These are phyloP conservation scores for Zaprionus bogoriensis DNA, from an alignment of 2,888 invertebrate genomes.

Conservation along the genomic window DNA sequence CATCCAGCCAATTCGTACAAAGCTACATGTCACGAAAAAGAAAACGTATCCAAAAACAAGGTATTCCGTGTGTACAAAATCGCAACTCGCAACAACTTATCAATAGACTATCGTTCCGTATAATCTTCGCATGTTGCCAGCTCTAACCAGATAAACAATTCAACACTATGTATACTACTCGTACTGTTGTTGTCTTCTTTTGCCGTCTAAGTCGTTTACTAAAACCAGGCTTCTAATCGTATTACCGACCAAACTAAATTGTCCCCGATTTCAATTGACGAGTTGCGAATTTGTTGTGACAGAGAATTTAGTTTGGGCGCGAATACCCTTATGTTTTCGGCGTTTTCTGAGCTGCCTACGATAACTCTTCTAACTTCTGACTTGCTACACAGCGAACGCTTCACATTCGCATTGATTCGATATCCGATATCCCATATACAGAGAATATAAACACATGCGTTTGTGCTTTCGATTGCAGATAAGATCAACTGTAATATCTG, in stretches of 20 bases:
- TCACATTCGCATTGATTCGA: background rate
- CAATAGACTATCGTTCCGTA: conserved; percentile 1
- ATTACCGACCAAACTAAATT: conserved; percentile 78
- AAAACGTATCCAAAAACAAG: conserved; percentile 83
- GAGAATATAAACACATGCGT: background rate
- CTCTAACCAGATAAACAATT: conserved; percentile 49
- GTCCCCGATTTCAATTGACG: background rate
- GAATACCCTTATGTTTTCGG: conserved; percentile 81
- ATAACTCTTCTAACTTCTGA: conserved; percentile 39
- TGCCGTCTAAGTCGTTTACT: conserved; percentile 17
- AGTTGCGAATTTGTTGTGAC: conserved; percentile 33
- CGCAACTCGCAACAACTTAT: conserved; percentile 24
- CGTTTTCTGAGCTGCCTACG: conserved; percentile 72
- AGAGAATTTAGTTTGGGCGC: conserved; percentile 78
- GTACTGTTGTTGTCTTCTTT: conserved; percentile 14
- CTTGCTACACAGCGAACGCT: conserved; percentile 28
- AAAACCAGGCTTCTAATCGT: conserved; percentile 53
- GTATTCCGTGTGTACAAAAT: conserved; percentile 74
- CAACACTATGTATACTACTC: background rate
- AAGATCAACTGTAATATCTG: conserved; percentile 96
- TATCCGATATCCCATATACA: background rate
- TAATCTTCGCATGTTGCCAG: conserved; percentile 50
- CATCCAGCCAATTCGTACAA: conserved; percentile 81
- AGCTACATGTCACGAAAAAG: conserved; percentile 82
- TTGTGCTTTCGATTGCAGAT: conserved; percentile 84